phyloP scores from a whole-genome alignment of 2,113 vertebrate species.

The Noctilio leporinus region DNA sequence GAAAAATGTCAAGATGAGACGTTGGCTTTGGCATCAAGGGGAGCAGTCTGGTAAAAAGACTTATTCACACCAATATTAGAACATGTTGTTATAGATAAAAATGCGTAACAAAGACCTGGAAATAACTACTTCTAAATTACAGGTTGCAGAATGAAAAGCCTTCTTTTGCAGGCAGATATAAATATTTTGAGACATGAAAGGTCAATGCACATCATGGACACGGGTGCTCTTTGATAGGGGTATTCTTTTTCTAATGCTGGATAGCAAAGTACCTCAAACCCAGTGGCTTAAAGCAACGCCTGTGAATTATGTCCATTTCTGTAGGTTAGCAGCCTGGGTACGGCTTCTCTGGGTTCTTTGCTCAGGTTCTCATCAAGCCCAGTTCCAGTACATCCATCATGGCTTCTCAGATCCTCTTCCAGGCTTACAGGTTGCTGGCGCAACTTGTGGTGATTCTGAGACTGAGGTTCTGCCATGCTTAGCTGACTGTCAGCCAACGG shows the following conservation, averaged over 20 bases:
- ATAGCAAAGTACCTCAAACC: background rate
- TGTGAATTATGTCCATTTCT: background rate
- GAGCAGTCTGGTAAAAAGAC: background rate
- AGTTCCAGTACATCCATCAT: background rate
- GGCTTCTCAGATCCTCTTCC: background rate
- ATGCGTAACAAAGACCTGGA: background rate
- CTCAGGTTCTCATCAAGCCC: background rate
- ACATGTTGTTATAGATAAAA: background rate
- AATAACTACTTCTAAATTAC: background rate
- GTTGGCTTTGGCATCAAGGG: background rate
- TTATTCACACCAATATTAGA: background rate
- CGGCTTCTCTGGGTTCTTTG: background rate
- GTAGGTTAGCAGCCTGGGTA: background rate
- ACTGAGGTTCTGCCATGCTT: background rate
- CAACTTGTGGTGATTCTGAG: background rate
- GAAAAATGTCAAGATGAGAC: background rate
- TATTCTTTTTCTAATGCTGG: background rate
- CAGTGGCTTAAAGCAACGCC: background rate
- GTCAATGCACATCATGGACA: background rate
- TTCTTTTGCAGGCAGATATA: background rate
- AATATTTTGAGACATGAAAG: background rate
- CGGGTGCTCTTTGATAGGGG: background rate
- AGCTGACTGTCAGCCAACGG: background rate
- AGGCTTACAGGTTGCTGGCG: background rate
- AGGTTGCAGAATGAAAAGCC: background rate